Conservation (phyloP, 1,140 invertebrate species). For the Scylla paramamosain region DNA sequence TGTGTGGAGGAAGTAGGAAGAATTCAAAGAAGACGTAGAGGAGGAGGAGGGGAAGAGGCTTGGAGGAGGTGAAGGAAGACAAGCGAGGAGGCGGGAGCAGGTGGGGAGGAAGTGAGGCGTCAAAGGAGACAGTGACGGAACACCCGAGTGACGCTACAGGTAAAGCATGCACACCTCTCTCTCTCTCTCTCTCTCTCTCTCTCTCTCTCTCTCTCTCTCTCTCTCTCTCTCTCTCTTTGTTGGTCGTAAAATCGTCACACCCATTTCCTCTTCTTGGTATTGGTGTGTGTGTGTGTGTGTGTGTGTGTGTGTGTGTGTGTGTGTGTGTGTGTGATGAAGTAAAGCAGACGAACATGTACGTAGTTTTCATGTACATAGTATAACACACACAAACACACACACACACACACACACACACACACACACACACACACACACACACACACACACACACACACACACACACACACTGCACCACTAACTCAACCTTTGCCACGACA, state of each 20-base stretch:
- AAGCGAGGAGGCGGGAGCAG: not conserved
- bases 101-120: not conserved
- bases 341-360: not conserved
- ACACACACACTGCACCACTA: not conserved
- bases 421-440: constrained; percentile 46
- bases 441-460: constrained; percentile 45
- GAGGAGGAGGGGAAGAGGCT: not conserved
- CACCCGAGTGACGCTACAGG: not conserved
- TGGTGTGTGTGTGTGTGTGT: not conserved
- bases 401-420: constrained; percentile 5
- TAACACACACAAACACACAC: not conserved
- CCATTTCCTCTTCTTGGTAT: not conserved
- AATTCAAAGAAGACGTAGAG: not conserved
- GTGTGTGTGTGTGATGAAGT: not conserved
- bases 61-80: not conserved
- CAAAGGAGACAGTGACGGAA: not conserved
- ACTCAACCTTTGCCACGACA: not conserved
- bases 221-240: constrained; percentile 43
- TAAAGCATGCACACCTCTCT: not conserved
- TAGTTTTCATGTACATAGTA: too few relatives aligned
- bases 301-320: constrained; percentile 28
- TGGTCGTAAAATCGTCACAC: not conserved
- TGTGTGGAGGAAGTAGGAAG: not conserved
- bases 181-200: constrained; percentile 34
- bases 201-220: constrained; percentile 35